Base-by-base conservation (phyloP, 2,888 invertebrate species). In the Drosophila tripunctata region DNA sequence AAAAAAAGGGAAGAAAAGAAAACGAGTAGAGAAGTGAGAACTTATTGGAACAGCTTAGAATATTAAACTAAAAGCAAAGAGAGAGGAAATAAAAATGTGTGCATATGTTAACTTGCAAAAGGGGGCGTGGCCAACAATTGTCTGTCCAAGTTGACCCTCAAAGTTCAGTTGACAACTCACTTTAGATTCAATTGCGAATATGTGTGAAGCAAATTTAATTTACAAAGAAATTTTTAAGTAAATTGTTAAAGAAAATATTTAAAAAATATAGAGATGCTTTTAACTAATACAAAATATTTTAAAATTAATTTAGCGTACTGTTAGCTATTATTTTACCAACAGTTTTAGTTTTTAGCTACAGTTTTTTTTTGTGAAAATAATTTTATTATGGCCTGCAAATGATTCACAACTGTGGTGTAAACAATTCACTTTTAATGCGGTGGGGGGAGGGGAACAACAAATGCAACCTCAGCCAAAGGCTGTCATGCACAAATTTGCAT, bases 151-250 rank as follows among this genome's bases (percentile, higher is more conserved):
- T 21, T 44, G 61, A 44, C 62, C 52, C 51, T 15, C 36, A 30
- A 48, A 45, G 8, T 17, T 7, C 4, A 4, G 8, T 6, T 43
- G 35, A 10, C 41, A 40, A 31, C 38, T 19, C 38, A 31, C 58
- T 62, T 67, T 75, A 68, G 72, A 67, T 68, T 72, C 71, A 67
- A 76, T 79, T 80, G 65, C 17, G 19, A 50, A 65, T 40, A 51
- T 62, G 43, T 75, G 60, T 66, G 56, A 69, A 78, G 65, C 33
- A 65, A 61, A 51, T 65, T 64, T 30, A 44, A 75, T 66, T 40
- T 62, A 24, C 24, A 22, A n/a, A n/a, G n/a, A n/a, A n/a, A n/a
- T n/a, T n/a, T n/a, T n/a, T n/a, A n/a, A n/a, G n/a, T n/a, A n/a
- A n/a, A n/a, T n/a, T n/a, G n/a, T n/a, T n/a, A n/a, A n/a, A n/a